Evolutionary conservation across 1,140 invertebrate genomes (phyloP).

Genomic region (Rhopalosiphum maidis): DNA sequence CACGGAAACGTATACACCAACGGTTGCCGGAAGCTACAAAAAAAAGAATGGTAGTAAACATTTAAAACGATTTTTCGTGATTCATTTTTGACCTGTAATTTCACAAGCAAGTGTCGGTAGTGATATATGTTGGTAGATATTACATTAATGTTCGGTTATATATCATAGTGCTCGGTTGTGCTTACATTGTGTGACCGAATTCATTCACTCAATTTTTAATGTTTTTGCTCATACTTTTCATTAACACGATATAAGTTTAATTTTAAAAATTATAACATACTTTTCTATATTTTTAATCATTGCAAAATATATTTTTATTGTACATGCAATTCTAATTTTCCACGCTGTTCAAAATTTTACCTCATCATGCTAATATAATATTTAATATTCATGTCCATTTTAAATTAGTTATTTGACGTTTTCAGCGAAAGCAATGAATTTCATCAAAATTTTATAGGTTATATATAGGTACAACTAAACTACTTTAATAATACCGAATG

Average conservation of each 20-base stretch:
- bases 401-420: neutral
- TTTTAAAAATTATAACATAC: neutral
- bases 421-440: neutral
- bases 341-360: neutral
- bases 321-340: neutral
- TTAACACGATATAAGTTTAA: neutral
- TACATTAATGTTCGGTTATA: no score
- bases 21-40: no score
- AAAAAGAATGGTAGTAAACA: no score
- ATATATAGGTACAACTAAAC: neutral
- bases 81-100: no score
- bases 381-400: neutral
- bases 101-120: no score
- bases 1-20: no score
- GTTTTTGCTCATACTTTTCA: neutral
- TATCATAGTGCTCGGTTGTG: no score
- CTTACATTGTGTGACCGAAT: neutral
- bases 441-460: neutral
- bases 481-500: neutral
- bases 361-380: neutral
- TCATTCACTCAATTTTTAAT: no score
- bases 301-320: neutral
- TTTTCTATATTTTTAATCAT: neutral
- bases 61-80: no score
- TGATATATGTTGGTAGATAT: no score